Percentiles rank a stretch among this genome's conserved stretches.
These are phyloP conservation scores for Panopea generosa DNA, from an alignment of 2,888 invertebrate genomes.

Conservation along the genomic window DNA sequence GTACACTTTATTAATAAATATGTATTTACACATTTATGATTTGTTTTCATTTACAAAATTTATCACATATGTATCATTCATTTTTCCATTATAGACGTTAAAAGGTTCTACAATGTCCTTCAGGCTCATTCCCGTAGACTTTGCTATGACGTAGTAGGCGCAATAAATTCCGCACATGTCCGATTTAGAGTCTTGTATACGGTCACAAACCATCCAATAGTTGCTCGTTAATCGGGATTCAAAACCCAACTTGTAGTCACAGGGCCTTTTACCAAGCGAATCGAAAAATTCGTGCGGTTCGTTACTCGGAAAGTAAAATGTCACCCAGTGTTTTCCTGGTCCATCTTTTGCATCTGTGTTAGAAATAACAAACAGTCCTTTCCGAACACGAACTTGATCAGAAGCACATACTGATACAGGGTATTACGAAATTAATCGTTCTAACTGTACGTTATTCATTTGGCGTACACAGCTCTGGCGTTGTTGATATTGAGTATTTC, in stretches of 20 bases:
- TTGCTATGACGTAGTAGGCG: constrained; percentile 6
- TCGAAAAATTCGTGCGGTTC: constrained; percentile 45
- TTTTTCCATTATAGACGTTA: neutral
- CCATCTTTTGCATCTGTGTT: constrained; percentile 19
- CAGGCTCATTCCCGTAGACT: neutral
- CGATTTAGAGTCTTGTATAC: constrained; percentile 15
- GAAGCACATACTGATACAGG: constrained; percentile 10
- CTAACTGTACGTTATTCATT: constrained; percentile 8
- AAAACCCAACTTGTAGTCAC: constrained; percentile 1
- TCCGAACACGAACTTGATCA: constrained; percentile 4
- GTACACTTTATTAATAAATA: constrained; percentile 16
- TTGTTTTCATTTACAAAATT: constrained; percentile 15
- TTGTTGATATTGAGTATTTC: constrained; percentile 19
- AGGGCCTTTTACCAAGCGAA: constrained; percentile 26
- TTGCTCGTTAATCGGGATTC: no score
- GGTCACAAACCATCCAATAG: neutral
- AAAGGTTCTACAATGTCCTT: constrained; percentile 14
- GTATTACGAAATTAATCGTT: neutral
- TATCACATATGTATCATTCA: constrained; percentile 4
- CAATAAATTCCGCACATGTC: constrained; percentile 26
- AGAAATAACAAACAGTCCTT: constrained; percentile 5
- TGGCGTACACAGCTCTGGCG: constrained; percentile 5
- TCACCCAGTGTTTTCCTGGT: constrained; percentile 29
- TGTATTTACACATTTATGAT: neutral
- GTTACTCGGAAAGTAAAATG: constrained; percentile 18